Evolutionary conservation across 2,797 vertebrate species (phyloP).

Genomic region (Tiaroga cobitis): DNA sequence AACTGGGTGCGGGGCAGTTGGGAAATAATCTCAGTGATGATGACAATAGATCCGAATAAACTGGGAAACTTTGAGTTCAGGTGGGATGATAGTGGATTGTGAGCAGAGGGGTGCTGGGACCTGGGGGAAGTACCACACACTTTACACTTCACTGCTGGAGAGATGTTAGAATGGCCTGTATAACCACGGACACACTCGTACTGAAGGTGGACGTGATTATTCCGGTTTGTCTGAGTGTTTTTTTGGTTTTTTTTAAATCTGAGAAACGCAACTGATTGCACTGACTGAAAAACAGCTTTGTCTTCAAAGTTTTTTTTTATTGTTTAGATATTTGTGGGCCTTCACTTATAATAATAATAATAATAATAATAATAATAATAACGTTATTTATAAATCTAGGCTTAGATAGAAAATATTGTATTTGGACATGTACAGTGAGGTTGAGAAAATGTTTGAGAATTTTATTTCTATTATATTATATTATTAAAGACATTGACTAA

Average conservation of each 20-base stretch:
- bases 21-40: slow-evolving; percentile 51
- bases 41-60: slow-evolving; percentile 47
- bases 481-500: neutral
- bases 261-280: neutral
- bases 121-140: neutral
- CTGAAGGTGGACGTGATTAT: neutral
- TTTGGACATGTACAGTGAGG: neutral
- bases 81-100: neutral
- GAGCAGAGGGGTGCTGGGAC: neutral
- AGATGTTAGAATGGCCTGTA: neutral
- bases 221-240: neutral
- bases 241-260: neutral
- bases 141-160: neutral
- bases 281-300: neutral
- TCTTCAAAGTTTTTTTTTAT: neutral
- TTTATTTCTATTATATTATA: neutral
- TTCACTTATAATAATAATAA: neutral
- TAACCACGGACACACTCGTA: neutral
- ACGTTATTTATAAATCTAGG: neutral
- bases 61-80: neutral
- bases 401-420: neutral
- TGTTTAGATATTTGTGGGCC: neutral
- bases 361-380: no score
- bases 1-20: slow-evolving; percentile 6
- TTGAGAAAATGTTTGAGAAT: no score